Evolutionary conservation across 2,797 vertebrate genomes (phyloP).

Genomic region (Heliangelus exortis): DNA sequence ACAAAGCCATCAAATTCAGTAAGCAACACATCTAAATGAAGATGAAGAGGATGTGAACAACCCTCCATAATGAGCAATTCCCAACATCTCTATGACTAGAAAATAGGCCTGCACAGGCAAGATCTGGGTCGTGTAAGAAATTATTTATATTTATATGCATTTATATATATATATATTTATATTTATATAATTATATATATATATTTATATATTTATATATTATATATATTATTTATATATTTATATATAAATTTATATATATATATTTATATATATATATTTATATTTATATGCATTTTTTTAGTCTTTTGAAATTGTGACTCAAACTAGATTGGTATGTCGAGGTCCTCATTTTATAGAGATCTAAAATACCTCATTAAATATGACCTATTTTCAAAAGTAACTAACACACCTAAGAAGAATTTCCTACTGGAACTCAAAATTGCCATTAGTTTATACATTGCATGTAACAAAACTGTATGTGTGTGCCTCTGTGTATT

Average conservation of each 20-base stretch:
- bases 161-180: too few species aligned
- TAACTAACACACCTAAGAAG: not conserved
- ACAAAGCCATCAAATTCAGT: not conserved
- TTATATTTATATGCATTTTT: not conserved
- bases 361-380: not conserved
- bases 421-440: not conserved
- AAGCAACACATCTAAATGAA: not conserved
- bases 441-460: not conserved
- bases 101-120: not conserved
- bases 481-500: rapidly evolving
- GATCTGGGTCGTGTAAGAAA: not conserved
- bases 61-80: not conserved
- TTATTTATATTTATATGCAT: not conserved
- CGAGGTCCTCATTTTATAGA: not conserved
- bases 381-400: not conserved
- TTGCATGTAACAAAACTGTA: not conserved
- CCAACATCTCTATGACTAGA: not conserved
- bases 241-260: too few species aligned
- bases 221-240: too few species aligned
- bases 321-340: not conserved
- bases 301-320: not conserved
- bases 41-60: not conserved
- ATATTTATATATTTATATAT: too few species aligned
- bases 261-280: too few species aligned
- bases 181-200: too few species aligned